These are phyloP conservation scores for Numenius arquata DNA, from an alignment of 2,113 vertebrate genomes.

Conservation along the genomic window DNA sequence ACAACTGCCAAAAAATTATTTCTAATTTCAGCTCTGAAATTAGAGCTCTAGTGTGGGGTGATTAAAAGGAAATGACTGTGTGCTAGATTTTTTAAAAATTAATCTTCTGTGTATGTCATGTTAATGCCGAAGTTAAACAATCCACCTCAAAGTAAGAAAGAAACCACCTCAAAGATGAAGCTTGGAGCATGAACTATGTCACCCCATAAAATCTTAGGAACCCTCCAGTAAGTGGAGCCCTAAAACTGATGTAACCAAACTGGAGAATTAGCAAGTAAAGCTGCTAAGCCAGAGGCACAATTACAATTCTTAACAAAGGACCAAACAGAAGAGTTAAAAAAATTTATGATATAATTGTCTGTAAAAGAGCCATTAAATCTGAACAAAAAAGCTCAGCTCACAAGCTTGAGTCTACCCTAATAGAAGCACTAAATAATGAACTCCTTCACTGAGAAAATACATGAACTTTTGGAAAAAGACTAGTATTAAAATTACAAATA, in stretches of 20 bases:
- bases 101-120: background rate
- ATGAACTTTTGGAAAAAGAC: background rate
- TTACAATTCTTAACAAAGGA: slow-evolving; percentile 39
- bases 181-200: background rate
- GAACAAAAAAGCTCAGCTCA: background rate
- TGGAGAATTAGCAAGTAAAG: slow-evolving; percentile 11
- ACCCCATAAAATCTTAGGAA: background rate
- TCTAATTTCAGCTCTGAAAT: background rate
- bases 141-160: background rate
- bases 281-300: background rate
- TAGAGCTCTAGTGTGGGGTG: background rate
- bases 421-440: slow-evolving; percentile 38
- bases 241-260: background rate
- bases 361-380: slow-evolving; percentile 28
- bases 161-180: background rate
- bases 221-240: background rate
- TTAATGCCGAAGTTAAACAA: background rate
- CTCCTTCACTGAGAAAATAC: background rate
- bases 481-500: background rate
- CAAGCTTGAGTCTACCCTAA: background rate
- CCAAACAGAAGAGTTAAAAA: slow-evolving; percentile 42
- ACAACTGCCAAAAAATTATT: background rate
- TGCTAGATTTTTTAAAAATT: background rate
- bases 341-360: slow-evolving; percentile 36
- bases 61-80: background rate